Evolutionary conservation across 1,140 invertebrate genomes (phyloP).

Genomic region (Paramacrobiotus metropolitanus): DNA sequence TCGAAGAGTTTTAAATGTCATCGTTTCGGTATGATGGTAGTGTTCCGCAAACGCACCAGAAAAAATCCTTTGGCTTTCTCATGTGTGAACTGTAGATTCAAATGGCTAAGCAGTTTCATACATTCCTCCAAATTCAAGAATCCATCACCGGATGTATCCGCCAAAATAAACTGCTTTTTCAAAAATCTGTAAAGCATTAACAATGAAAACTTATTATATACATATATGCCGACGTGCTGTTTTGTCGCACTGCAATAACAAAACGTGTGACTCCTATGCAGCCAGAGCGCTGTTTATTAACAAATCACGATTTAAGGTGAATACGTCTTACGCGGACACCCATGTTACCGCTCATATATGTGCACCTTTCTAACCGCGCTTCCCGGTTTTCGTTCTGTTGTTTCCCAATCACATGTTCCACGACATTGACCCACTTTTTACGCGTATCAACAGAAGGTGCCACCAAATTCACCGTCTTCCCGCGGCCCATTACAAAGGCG

Average conservation of each 20-base stretch:
- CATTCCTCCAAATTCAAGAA: constrained; percentile 25
- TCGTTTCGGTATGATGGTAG: neutral
- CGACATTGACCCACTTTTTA: neutral
- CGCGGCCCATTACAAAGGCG: neutral
- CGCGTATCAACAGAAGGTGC: neutral
- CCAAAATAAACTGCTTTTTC: constrained; percentile 24
- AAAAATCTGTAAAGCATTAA: constrained; percentile 21
- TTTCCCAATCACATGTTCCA: neutral
- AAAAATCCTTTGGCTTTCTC: neutral
- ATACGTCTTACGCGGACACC: neutral
- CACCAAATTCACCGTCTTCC: neutral
- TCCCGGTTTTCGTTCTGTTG: neutral
- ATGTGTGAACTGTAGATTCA: constrained; percentile 17
- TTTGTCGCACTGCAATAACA: neutral
- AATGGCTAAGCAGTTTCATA: constrained; percentile 21
- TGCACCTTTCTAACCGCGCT: neutral
- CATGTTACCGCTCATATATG: neutral
- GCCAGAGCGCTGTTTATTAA: neutral
- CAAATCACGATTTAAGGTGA: neutral
- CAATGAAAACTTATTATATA: neutral
- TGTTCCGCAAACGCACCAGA: neutral
- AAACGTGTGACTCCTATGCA: too few relatives aligned
- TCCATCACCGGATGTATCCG: constrained; percentile 26
- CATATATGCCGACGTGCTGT: neutral
- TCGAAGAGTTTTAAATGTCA: too few relatives aligned